Conservation (phyloP, 2,888 invertebrate genomes). For the Kryphioiulus occultus region DNA sequence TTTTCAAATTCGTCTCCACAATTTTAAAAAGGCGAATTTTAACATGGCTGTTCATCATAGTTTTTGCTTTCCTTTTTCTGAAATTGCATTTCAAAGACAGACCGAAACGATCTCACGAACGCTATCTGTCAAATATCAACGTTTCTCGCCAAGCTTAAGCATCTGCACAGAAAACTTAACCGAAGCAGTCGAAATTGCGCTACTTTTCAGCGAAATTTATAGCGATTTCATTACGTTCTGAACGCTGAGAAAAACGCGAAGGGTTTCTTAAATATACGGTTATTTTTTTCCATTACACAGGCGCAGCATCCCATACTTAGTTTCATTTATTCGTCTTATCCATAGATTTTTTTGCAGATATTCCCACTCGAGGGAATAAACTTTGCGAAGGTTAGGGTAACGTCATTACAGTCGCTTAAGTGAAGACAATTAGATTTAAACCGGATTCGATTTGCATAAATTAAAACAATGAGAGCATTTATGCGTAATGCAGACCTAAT, state of each 20-base stretch:
- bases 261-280: background rate
- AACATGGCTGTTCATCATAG: background rate
- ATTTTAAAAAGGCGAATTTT: background rate
- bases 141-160: background rate
- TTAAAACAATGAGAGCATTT: conserved; percentile 19
- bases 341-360: background rate
- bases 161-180: background rate
- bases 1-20: background rate
- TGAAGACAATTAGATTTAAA: conserved; percentile 11
- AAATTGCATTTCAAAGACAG: background rate
- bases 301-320: background rate
- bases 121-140: background rate
- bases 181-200: background rate
- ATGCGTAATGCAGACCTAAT: conserved; percentile 3
- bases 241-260: background rate
- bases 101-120: no score
- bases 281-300: background rate
- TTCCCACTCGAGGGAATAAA: background rate
- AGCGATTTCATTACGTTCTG: background rate
- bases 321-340: background rate
- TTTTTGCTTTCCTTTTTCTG: no score
- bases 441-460: conserved; percentile 8
- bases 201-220: background rate
- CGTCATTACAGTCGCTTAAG: conserved; percentile 16
- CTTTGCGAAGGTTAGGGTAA: background rate